phyloP scores from a whole-genome alignment of 2,797 vertebrate species.

The Halcyon smyrnensis region DNA sequence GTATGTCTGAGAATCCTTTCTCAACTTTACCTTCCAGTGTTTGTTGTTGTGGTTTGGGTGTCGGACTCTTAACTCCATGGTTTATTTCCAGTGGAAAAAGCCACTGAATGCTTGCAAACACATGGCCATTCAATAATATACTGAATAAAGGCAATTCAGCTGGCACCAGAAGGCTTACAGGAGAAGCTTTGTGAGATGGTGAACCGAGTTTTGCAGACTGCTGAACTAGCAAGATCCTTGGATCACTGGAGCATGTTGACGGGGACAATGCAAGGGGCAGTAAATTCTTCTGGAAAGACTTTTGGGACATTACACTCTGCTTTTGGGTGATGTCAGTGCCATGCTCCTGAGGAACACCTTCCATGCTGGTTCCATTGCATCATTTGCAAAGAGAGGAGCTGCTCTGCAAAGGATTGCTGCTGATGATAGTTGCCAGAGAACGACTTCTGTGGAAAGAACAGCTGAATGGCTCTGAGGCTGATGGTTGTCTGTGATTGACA shows the following conservation, averaged over 20 bases:
- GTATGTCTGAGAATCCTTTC: background rate
- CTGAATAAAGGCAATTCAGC: background rate
- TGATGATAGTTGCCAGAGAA: background rate
- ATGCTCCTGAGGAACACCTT: background rate
- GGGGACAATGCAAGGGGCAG: background rate
- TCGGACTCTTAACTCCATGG: background rate
- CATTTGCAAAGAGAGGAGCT: background rate
- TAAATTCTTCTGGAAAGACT: background rate
- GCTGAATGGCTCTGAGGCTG: background rate
- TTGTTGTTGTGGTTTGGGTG: background rate
- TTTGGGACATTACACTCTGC: background rate
- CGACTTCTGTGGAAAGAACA: background rate
- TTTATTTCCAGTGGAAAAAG: conserved; percentile 2
- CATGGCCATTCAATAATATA: background rate
- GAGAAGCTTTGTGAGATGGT: background rate
- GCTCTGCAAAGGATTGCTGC: background rate
- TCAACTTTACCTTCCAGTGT: background rate
- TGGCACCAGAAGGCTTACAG: background rate
- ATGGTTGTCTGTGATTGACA: background rate
- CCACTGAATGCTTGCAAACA: background rate
- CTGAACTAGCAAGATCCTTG: background rate
- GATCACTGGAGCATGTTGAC: background rate
- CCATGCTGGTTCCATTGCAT: background rate
- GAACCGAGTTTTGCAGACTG: background rate
- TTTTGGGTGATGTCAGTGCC: background rate